A percentile compares a stretch with the other conserved stretches of the same genome.
Evolutionary conservation across 2,888 invertebrate species (phyloP).

Genomic region (Drosophila fungiperda): DNA sequence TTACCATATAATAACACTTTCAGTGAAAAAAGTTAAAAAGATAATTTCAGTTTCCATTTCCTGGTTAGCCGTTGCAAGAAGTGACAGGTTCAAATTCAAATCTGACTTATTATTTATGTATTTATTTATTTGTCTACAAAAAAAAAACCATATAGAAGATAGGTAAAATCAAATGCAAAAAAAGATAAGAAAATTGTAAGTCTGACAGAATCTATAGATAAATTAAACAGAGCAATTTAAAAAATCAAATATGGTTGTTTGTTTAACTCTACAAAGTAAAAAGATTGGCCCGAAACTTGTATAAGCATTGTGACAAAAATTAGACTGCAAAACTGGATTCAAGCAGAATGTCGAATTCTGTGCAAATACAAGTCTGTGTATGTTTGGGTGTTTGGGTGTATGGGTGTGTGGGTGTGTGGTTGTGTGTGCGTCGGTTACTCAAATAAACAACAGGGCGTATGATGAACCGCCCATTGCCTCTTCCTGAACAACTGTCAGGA

Average conservation of each 20-base stretch:
- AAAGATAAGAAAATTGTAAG: not conserved
- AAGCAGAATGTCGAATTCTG: conserved; percentile 5
- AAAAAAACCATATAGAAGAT: not conserved
- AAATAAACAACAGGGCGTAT: conserved; percentile 59
- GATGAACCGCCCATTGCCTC: conserved; percentile 19
- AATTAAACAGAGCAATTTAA: no score
- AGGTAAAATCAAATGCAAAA: not conserved
- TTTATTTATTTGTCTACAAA: not conserved
- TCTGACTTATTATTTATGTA: not conserved
- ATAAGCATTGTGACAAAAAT: conserved; percentile 59
- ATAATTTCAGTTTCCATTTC: not conserved
- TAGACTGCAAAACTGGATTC: conserved; percentile 53
- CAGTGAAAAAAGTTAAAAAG: not conserved
- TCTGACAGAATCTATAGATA: no score
- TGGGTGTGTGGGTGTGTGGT: not conserved
- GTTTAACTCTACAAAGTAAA: not conserved
- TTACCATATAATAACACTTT: not conserved
- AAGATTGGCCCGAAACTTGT: conserved; percentile 50
- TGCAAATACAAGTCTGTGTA: not conserved
- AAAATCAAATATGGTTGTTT: no score
- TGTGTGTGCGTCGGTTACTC: conserved; percentile 20
- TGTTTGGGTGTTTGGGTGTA: not conserved
- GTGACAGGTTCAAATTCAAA: not conserved
- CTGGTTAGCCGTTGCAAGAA: not conserved
- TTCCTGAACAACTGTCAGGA: conserved; percentile 52